Conservation (phyloP, 2,797 vertebrate genomes). For the Propithecus perrieri region DNA sequence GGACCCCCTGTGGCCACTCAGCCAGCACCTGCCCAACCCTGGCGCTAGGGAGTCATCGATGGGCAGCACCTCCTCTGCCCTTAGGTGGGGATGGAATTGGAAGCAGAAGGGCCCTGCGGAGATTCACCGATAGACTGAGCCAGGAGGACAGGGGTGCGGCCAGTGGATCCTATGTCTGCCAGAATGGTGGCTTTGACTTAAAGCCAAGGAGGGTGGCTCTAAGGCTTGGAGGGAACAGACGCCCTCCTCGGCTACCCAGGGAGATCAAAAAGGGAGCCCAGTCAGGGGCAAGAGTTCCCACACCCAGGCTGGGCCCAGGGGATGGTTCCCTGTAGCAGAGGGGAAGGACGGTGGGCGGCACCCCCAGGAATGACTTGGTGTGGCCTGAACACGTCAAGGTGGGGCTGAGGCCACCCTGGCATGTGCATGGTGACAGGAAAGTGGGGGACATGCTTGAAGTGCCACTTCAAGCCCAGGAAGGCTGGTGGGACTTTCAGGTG, state of each 20-base stretch:
- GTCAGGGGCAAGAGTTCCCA: not conserved
- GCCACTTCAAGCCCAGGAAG: not conserved
- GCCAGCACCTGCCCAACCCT: too few relatives aligned
- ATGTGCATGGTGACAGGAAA: not conserved
- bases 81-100: not conserved
- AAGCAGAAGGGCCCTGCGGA: not conserved
- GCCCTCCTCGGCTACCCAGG: not conserved
- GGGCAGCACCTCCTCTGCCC: not conserved
- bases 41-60: too few relatives aligned
- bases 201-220: not conserved
- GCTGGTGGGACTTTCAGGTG: not conserved
- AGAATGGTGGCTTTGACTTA: not conserved
- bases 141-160: not conserved
- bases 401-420: not conserved
- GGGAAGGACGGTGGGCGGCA: not conserved
- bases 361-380: not conserved
- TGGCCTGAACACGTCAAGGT: not conserved
- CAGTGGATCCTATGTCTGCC: not conserved
- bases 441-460: not conserved
- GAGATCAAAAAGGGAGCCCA: not conserved
- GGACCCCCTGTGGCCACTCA: not conserved
- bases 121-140: not conserved
- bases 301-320: not conserved
- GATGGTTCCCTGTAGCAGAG: not conserved
- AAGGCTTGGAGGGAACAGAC: not conserved